Conservation (phyloP, 2,113 vertebrate genomes). For the Percopsis transmontana region DNA sequence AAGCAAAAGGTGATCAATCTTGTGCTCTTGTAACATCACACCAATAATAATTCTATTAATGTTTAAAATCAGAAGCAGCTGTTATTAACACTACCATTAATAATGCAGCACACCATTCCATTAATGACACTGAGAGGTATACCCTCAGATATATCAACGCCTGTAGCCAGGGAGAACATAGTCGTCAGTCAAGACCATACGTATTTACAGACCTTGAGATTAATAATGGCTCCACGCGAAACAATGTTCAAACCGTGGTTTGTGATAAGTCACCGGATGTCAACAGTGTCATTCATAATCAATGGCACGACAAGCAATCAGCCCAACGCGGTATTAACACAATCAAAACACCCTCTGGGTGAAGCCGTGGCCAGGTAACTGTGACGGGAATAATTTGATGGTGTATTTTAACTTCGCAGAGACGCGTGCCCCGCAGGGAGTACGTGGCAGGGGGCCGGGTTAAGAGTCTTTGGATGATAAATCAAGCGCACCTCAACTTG, state of each 20-base stretch:
- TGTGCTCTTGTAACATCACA: constrained; percentile 43
- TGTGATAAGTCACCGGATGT: constrained; percentile 6
- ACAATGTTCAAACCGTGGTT: not conserved
- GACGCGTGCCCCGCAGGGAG: not conserved
- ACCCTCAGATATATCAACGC: constrained; percentile 51
- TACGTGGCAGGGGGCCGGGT: not conserved
- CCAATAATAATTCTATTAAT: constrained; percentile 76
- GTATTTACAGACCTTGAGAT: constrained; percentile 51
- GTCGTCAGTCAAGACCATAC: constrained; percentile 45
- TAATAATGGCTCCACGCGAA: not conserved
- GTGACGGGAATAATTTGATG: not conserved
- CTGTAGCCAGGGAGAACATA: constrained; percentile 35
- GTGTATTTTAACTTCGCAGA: not conserved
- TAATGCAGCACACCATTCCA: constrained; percentile 62
- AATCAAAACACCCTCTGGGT: constrained; percentile 4
- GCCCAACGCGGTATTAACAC: constrained; percentile 1
- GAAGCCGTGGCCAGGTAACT: not conserved
- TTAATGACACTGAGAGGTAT: constrained; percentile 50
- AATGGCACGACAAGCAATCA: constrained; percentile 11
- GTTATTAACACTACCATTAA: constrained; percentile 69
- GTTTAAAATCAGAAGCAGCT: constrained; percentile 66
- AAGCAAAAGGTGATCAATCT: constrained; percentile 52
- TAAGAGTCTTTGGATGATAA: too few species aligned
- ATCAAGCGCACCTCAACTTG: not conserved
- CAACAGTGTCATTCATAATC: constrained; percentile 21